Evolutionary conservation across 2,113 vertebrate genomes (phyloP), one percentile per base, ranked within the genome.

Genomic region (Galbula dea): DNA sequence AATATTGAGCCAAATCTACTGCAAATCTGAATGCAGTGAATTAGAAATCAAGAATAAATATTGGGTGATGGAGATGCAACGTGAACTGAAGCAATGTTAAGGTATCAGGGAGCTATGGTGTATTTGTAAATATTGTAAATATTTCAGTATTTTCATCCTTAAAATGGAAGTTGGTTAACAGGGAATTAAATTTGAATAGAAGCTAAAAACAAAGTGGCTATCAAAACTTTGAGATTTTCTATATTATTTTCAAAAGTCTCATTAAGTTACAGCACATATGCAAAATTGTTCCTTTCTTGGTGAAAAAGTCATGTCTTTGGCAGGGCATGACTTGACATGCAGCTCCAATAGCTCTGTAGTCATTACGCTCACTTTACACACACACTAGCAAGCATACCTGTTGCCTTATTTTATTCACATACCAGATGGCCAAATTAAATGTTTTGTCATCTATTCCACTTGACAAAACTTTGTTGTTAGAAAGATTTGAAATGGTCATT

Each of bases 381-480:
- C 8, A 20, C 14, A 10, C 39, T 46, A 65, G 76, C 9, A 52
- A 86, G 62, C 24, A 32, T 19, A 29, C 65, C 57, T 88, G 57
- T 62, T 89, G 36, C 57, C 41, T 59, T 29, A 10, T 15, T 20
- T 68, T 34, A 68, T 58, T 49, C 58, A 65, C 22, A 29, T 1
- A 49, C 12, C 51, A 1, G 0, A 4, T 0, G 7, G 66, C 41
- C 49, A 79, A 87, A 68, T 1, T 4, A 61, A 73, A 57, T 0
- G 3, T 61, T 34, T 43, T 7, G 3, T 26, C 66, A 61, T 51
- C 57, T 30, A 10, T 61, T 65, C 45, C 67, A 57, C 41, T 46
- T 72, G 58, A 82, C 30, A 88, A 77, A 51, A n/a, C 2, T 24
- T 12, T 18, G 62, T 29, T 48, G 48, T 80, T 41, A 80, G 71